A percentile compares a stretch with the other conserved stretches of the same genome.
phyloP scores from a whole-genome alignment of 2,888 invertebrate genomes.

The Lepidochrysops patricia region DNA sequence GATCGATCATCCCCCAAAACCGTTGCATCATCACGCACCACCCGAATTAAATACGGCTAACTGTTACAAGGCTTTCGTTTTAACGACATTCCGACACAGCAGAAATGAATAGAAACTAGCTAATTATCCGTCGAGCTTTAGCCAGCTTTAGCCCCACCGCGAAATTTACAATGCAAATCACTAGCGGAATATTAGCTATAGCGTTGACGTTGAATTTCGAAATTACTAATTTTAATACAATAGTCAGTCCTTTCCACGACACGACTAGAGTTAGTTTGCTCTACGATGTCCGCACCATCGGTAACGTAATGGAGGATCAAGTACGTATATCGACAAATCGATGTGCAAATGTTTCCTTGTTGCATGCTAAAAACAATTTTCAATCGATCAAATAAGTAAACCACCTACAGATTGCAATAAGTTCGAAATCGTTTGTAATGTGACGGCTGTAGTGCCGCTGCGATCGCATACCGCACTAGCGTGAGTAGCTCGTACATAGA shows the following conservation, averaged over 20 bases:
- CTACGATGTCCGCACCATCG: constrained; percentile 44
- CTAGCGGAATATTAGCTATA: constrained; percentile 69
- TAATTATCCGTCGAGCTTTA: constrained; percentile 71
- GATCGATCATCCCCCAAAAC: constrained; percentile 31
- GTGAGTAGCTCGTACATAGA: constrained; percentile 45
- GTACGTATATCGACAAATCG: constrained; percentile 51
- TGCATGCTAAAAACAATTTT: constrained; percentile 47
- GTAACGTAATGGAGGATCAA: constrained; percentile 58
- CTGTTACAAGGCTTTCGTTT: constrained; percentile 42
- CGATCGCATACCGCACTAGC: constrained; percentile 53
- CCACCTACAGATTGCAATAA: constrained; percentile 50
- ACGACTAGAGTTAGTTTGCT: constrained; percentile 59
- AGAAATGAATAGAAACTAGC: constrained; percentile 67
- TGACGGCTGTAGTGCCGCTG: constrained; percentile 54
- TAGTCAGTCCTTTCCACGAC: constrained; percentile 66
- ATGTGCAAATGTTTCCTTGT: constrained; percentile 41
- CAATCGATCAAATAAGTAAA: constrained; percentile 57
- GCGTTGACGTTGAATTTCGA: constrained; percentile 68
- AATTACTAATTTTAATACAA: constrained; percentile 72
- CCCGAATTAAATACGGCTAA: constrained; percentile 34
- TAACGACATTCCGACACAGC: constrained; percentile 49
- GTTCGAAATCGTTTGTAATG: constrained; percentile 56
- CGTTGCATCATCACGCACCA: constrained; percentile 23
- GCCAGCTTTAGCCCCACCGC: constrained; percentile 58
- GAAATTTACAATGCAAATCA: constrained; percentile 73